phyloP scores from a whole-genome alignment of 1,140 invertebrate species.

The Bilobella aurantiaca region DNA sequence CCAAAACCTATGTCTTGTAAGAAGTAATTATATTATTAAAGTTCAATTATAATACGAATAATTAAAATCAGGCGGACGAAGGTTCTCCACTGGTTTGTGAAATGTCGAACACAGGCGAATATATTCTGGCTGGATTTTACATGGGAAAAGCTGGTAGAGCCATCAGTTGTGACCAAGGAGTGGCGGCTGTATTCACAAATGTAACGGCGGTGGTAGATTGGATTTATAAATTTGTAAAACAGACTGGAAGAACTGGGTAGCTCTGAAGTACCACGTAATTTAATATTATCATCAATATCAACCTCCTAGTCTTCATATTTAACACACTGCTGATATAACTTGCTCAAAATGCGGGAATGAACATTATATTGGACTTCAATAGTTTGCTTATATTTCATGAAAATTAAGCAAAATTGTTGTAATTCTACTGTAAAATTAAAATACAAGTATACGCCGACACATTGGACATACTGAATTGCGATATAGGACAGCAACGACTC shows the following conservation, averaged over 20 bases:
- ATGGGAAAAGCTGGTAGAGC: not conserved
- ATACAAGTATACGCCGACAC: too few relatives aligned
- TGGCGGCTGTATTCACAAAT: conserved; percentile 10
- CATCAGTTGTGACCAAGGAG: not conserved
- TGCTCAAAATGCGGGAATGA: too few relatives aligned
- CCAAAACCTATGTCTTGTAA: not conserved
- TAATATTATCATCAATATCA: not conserved
- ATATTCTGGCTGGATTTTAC: conserved; percentile 16
- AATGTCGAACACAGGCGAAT: conserved; percentile 5
- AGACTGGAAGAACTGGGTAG: not conserved
- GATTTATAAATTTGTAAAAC: conserved; percentile 14
- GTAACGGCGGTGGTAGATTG: conserved; percentile 9
- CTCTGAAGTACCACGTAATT: too few relatives aligned
- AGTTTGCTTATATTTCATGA: too few relatives aligned
- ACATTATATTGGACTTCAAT: too few relatives aligned
- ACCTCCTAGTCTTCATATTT: too few relatives aligned
- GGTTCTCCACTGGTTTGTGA: conserved; percentile 16
- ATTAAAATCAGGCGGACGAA: conserved; percentile 5
- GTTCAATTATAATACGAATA: not conserved
- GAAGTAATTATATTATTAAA: not conserved
- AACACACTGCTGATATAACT: too few relatives aligned
- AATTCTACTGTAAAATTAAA: too few relatives aligned
- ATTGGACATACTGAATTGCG: too few relatives aligned
- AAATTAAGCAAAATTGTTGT: too few relatives aligned
- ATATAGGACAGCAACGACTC: too few relatives aligned